Base-by-base conservation (phyloP, 2,113 vertebrate genomes). In the Brachyhypopomus occidentalis region DNA sequence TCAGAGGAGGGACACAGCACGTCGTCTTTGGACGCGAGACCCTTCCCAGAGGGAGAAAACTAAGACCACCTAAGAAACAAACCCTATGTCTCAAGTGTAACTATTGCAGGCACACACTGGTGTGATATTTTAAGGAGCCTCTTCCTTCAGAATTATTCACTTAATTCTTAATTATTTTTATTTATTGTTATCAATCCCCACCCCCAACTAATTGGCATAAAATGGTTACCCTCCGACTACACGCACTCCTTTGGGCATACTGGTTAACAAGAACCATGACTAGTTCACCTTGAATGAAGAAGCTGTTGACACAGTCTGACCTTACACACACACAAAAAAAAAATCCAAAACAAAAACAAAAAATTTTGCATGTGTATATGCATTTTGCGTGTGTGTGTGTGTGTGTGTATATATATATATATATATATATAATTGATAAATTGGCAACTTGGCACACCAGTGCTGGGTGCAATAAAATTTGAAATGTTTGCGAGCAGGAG, bases 81-180 rank as follows among this genome's bases (percentile, higher is more conserved):
- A 85, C 82, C 77, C 82, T n/a, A 80, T 80, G 79, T 93, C 92
- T 94, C 75, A 94, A 95, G 95, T 95, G 94, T 92, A 95, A 94
- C 94, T 94, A 91, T 91, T 96, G 96, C 96, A 99, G 97, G 97
- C 96, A 97, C 97, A 98, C 96, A 96, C 96, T 96, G 97, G 97
- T 96, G 95, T 97, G 87, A 88, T 78, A 81, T 84, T 84, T 82
- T 88, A 87, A 83, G 63, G 45, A 77, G 76, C 62, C 71, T 79
- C 30, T 83, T 81, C 73, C 60, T 77, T 83, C 79, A 86, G 90
- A 85, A 88, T 89, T 81, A 81, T 80, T 77, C 87, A 82, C 76
- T 80, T 88, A 85, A 84, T 88, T 64, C 69, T 45, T 67, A 23
- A 25, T 63, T 48, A n/a, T 60, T 60, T 73, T 66, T 58, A 30